These are phyloP conservation scores for Drosophila fulvimacula DNA, from an alignment of 2,888 invertebrate species.

Conservation along the genomic window DNA sequence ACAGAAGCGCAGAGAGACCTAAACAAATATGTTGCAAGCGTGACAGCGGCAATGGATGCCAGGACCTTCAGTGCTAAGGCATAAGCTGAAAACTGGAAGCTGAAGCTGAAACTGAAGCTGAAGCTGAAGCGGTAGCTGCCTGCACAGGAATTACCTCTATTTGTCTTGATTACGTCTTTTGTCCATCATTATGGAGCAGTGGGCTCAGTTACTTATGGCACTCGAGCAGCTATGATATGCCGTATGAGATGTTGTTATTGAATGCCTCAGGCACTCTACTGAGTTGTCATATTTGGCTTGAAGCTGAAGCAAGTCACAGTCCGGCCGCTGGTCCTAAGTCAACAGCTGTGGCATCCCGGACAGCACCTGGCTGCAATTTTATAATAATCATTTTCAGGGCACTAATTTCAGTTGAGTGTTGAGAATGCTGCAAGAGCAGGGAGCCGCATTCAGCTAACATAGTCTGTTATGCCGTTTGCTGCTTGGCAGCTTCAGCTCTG, in stretches of 20 bases:
- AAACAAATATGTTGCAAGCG: conserved; percentile 66
- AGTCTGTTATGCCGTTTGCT: background rate
- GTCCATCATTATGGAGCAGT: conserved; percentile 12
- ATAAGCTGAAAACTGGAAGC: background rate
- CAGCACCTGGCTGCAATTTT: no score
- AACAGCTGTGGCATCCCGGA: conserved; percentile 48
- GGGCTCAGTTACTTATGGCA: background rate
- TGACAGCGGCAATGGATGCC: conserved; percentile 36
- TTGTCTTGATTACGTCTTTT: conserved; percentile 61
- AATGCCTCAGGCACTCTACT: background rate
- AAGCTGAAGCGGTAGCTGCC: background rate
- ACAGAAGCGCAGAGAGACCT: conserved; percentile 48
- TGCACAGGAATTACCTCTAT: conserved; percentile 60
- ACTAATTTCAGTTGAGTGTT: conserved; percentile 67
- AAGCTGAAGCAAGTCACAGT: no score
- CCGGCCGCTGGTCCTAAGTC: conserved; percentile 73
- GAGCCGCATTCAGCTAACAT: background rate
- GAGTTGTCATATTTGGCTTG: no score
- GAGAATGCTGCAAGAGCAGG: background rate
- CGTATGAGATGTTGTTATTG: background rate
- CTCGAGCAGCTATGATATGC: conserved; percentile 1
- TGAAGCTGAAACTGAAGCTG: no score
- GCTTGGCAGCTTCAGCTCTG: conserved; percentile 38
- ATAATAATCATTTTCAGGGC: conserved; percentile 42
- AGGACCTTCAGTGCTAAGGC: conserved; percentile 4